Percentiles rank a stretch among this genome's conserved stretches.
These are phyloP conservation scores for Alcedo atthis DNA, from an alignment of 2,797 vertebrate genomes.

Conservation along the genomic window DNA sequence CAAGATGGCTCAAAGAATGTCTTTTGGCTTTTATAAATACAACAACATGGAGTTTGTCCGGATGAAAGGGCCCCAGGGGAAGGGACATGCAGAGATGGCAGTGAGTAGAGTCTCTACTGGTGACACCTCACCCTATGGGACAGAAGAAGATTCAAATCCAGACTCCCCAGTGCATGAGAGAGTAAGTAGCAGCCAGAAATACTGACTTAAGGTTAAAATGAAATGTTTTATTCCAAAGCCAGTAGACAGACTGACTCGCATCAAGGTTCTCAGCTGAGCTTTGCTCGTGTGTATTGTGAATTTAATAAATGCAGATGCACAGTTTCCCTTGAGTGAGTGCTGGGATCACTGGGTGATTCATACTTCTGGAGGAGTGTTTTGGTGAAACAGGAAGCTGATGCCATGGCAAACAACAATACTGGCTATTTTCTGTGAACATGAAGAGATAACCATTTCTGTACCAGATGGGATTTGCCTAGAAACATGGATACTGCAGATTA, in stretches of 20 bases:
- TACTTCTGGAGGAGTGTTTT: conserved; percentile 24
- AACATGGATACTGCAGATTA: neutral
- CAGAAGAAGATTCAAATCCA: conserved; percentile 90
- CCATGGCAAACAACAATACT: neutral
- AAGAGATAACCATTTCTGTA: neutral
- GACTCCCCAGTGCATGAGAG: conserved; percentile 90
- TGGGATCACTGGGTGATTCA: conserved; percentile 14
- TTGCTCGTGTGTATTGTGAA: neutral
- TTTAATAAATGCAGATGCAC: neutral
- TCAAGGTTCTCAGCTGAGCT: neutral
- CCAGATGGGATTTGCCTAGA: neutral
- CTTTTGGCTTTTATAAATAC: conserved; percentile 97
- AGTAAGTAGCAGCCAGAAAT: conserved; percentile 77
- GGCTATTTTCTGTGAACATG: neutral
- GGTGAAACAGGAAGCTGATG: conserved; percentile 4
- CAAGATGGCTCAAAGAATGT: conserved; percentile 98
- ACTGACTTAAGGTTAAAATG: neutral
- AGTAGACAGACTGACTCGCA: neutral
- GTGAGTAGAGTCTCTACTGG: conserved; percentile 94
- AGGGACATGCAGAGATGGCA: conserved; percentile 98
- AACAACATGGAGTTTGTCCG: conserved; percentile 99
- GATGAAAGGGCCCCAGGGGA: conserved; percentile 98
- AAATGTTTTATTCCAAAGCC: neutral
- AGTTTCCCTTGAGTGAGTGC: neutral
- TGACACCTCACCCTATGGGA: conserved; percentile 93